Base-by-base conservation (phyloP, 2,113 vertebrate species). In the Cairina moschata region DNA sequence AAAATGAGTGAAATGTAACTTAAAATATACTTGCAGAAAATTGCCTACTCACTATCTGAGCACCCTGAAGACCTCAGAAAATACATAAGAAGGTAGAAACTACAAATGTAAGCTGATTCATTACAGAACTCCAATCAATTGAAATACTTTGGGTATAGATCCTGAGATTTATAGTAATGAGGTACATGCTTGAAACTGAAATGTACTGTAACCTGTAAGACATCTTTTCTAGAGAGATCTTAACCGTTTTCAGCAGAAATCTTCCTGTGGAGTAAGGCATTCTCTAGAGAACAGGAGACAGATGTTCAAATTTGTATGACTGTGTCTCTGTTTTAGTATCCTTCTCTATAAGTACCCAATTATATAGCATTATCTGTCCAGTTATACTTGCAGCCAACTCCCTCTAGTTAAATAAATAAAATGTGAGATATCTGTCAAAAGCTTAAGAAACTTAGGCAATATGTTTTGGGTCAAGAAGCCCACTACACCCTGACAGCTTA, bases 161-260 rank as follows among this genome's bases (percentile, higher is more conserved):
- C 10, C 38, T 65, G 62, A 91, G 74, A 31, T 55, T 28, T 69
- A 50, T 17, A 54, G 50, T 18, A 26, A 46, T 73, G 66, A 72
- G 38, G 20, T 28, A 20, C 8, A 31, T 5, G 52, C 32, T 22
- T 68, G 56, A 52, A 84, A 38, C 20, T 29, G 16, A 44, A 79
- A 36, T 6, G 4, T 3, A 9, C 54, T 60, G 15, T 25, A n/a
- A 55, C 9, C 5, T 67, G 21, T 3, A 55, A 74, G 31, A 20
- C 3, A 2, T 18, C 0, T 0, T 44, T 76, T 93, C n/a, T 3
- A 0, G 8, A 55, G 32, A 66, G 28, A 72, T n/a, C 8, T 29
- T 15, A 58, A 48, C 28, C 8, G 63, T 40, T 32, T 11, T 75
- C 52, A 36, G 65, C 66, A 77, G 56, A 95, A 80, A 59, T 16